Conservation (phyloP, 2,113 vertebrate genomes). For the Panthera tigris region DNA sequence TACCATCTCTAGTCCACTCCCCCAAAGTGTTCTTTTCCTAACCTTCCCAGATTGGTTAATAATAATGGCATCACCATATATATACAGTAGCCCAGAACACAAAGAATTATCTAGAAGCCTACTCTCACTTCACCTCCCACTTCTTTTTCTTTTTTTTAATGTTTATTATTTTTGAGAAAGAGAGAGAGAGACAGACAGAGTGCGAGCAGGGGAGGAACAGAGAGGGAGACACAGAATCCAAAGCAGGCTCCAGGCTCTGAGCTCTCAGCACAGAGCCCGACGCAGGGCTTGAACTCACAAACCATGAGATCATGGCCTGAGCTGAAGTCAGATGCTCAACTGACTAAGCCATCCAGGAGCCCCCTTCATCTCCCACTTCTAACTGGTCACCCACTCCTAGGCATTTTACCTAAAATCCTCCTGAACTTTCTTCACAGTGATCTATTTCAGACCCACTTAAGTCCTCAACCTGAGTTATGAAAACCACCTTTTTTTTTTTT, state of each 20-base stretch:
- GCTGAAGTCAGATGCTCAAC: too few species aligned
- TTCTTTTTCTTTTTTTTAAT: not conserved
- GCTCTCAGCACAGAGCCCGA: too few species aligned
- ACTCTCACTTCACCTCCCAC: not conserved
- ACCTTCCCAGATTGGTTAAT: not conserved
- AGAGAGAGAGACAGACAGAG: too few species aligned
- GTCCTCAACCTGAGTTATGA: not conserved
- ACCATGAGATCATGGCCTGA: too few species aligned
- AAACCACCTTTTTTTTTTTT: not conserved
- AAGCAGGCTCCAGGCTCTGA: too few species aligned
- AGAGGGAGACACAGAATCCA: too few species aligned
- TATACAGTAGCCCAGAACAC: not conserved
- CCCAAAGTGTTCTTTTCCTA: not conserved
- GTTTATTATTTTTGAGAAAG: too few species aligned
- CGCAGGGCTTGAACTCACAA: too few species aligned
- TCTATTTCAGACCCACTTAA: not conserved
- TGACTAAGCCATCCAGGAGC: too few species aligned
- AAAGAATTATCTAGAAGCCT: not conserved
- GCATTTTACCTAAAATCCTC: not conserved
- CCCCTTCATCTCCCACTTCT: not conserved
- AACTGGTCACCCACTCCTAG: not conserved
- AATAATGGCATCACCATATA: not conserved
- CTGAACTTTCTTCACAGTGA: not conserved
- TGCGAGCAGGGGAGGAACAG: too few species aligned
- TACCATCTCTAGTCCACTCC: not conserved